phyloP scores from a whole-genome alignment of 2,888 invertebrate species.

The Lacanobia oleracea region DNA sequence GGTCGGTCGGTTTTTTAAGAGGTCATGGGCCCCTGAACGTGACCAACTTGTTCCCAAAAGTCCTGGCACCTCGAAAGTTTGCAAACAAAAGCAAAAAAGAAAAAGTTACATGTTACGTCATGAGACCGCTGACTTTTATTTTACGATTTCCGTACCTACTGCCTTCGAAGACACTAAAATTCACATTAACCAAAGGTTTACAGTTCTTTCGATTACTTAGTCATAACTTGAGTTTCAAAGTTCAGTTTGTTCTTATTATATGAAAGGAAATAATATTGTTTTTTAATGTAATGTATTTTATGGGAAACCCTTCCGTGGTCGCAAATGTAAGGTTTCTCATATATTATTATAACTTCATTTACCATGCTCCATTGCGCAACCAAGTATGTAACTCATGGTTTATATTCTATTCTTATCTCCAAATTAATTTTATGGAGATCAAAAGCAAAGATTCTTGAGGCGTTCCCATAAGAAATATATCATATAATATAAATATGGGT shows the following conservation, averaged over 20 bases:
- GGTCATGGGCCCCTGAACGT: background rate
- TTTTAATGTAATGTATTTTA: no score
- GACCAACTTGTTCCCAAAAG: background rate
- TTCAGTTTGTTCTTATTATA: slow-evolving; percentile 1
- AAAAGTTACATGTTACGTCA: background rate
- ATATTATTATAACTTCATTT: background rate
- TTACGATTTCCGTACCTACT: slow-evolving; percentile 33
- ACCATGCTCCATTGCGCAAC: background rate
- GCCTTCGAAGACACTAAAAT: slow-evolving; percentile 21
- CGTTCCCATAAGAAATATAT: slow-evolving; percentile 15
- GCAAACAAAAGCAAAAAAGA: background rate
- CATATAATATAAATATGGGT: slow-evolving; percentile 6
- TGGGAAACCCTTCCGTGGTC: no score
- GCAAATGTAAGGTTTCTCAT: background rate
- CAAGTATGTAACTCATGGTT: background rate
- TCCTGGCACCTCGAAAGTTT: background rate
- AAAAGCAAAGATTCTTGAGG: background rate
- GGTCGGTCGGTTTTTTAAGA: background rate
- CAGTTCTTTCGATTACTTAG: slow-evolving; percentile 7
- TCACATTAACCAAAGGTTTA: slow-evolving; percentile 4
- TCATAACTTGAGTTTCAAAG: background rate
- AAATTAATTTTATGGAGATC: background rate
- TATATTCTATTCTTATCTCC: background rate
- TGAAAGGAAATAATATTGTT: background rate
- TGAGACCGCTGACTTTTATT: slow-evolving; percentile 17